Conservation (phyloP, 2,797 vertebrate genomes). For the Bryconaethiops microstoma region DNA sequence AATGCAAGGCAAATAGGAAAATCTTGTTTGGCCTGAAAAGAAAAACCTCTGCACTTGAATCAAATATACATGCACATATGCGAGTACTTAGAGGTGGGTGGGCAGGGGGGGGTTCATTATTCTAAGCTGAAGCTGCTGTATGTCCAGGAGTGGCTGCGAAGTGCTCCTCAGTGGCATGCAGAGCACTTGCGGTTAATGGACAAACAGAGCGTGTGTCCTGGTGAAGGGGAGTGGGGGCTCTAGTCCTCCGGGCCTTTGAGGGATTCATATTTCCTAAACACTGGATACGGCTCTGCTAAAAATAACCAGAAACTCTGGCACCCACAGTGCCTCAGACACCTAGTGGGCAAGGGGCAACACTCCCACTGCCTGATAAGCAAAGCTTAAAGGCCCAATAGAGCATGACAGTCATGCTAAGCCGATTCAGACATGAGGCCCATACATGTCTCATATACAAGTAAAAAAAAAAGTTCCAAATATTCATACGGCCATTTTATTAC, state of each 20-base stretch:
- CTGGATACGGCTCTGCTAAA: constrained; percentile 45
- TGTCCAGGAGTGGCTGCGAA: constrained; percentile 34
- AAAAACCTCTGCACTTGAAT: background rate
- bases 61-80: background rate
- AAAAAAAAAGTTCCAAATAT: too few species aligned
- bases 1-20: constrained; percentile 47
- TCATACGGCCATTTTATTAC: too few species aligned
- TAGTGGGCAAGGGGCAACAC: background rate
- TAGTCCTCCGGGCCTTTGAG: constrained; percentile 37
- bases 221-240: constrained; percentile 19
- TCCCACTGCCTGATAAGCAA: constrained; percentile 8
- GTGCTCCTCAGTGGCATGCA: background rate
- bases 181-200: constrained; percentile 54
- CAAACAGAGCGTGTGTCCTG: constrained; percentile 43
- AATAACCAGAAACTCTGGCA: constrained; percentile 36
- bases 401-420: background rate
- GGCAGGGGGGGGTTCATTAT: constrained; percentile 7
- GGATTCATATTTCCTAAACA: constrained; percentile 57
- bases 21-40: constrained; percentile 43
- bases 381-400: background rate
- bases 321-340: constrained; percentile 9
- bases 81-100: background rate
- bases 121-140: constrained; percentile 16
- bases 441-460: background rate
- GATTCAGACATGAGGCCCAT: background rate